phyloP scores from a whole-genome alignment of 1,140 invertebrate species.

The Pseudobourletiella spinata region DNA sequence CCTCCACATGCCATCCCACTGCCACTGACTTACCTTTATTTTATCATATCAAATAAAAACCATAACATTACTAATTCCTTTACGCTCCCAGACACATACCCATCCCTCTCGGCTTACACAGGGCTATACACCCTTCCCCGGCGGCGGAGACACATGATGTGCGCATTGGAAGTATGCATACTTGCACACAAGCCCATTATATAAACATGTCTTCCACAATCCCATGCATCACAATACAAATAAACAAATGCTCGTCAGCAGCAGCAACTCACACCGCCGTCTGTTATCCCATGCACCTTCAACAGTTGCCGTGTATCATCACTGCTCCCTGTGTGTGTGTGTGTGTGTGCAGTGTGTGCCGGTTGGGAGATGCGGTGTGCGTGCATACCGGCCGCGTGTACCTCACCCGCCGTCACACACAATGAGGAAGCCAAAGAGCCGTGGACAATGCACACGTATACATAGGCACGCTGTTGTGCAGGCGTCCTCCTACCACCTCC shows the following conservation, averaged over 20 bases:
- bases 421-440: neutral
- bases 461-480: neutral
- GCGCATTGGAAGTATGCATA: neutral
- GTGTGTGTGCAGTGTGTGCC: too few relatives aligned
- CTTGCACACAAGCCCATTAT: neutral
- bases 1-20: slow-evolving; percentile 2
- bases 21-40: neutral
- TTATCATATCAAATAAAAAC: neutral
- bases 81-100: too few relatives aligned
- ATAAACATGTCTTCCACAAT: neutral
- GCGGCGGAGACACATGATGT: too few relatives aligned
- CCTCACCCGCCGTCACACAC: neutral
- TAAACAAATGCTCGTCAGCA: neutral
- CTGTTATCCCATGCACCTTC: neutral
- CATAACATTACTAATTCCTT: neutral
- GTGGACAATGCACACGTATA: neutral
- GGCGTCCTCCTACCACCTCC: too few relatives aligned
- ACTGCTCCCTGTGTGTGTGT: too few relatives aligned
- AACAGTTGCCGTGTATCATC: neutral
- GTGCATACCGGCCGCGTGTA: neutral
- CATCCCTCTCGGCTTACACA: too few relatives aligned
- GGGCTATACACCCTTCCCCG: too few relatives aligned
- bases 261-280: neutral
- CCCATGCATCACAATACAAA: neutral
- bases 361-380: too few relatives aligned